These are phyloP conservation scores for Enhydra lutris DNA, from an alignment of 2,113 vertebrate genomes.

Conservation along the genomic window DNA sequence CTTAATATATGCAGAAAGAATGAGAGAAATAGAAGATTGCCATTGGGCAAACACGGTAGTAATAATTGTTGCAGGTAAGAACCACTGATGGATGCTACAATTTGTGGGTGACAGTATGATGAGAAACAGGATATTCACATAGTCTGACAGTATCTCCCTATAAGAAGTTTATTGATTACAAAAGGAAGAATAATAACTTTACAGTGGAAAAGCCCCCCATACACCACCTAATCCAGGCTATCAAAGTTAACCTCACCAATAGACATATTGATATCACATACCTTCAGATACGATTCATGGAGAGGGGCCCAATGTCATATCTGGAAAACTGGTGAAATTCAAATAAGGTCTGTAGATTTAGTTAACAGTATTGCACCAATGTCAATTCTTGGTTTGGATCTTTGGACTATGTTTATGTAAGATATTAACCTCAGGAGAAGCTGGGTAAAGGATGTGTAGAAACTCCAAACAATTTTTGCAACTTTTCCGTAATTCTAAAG, in stretches of 20 bases:
- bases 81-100: not conserved
- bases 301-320: not conserved
- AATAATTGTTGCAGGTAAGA: no score
- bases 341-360: not conserved
- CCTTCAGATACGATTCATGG: not conserved
- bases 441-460: not conserved
- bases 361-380: not conserved
- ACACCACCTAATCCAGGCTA: not conserved
- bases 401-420: not conserved
- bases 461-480: not conserved
- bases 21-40: not conserved
- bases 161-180: not conserved
- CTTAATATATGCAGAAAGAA: not conserved
- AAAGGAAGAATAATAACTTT: not conserved
- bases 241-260: not conserved
- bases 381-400: not conserved
- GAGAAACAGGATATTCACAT: not conserved
- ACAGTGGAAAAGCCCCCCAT: not conserved
- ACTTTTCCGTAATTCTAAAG: not conserved
- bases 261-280: no score
- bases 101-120: not conserved
- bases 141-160: not conserved
- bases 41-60: fast-evolving
- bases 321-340: not conserved
- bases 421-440: not conserved